phyloP scores from a whole-genome alignment of 2,888 invertebrate species.

The Polydrusus cervinus region DNA sequence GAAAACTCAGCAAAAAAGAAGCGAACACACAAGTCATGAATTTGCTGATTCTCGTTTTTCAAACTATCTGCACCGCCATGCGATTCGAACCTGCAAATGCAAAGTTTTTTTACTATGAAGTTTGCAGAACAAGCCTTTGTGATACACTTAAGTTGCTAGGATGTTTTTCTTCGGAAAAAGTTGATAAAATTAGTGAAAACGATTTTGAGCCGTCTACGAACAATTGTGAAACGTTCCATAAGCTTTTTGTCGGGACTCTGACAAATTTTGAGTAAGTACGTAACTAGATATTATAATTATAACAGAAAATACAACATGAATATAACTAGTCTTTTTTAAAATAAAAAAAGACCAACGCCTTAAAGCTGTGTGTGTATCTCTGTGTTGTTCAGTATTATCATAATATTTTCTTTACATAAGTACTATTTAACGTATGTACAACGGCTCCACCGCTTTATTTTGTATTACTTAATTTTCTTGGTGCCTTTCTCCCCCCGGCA shows the following conservation, averaged over 20 bases:
- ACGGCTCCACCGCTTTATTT: no score
- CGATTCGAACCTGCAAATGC: conserved; percentile 99
- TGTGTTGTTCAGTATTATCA: no score
- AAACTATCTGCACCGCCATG: conserved; percentile 97
- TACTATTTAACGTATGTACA: no score
- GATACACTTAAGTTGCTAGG: conserved; percentile 94
- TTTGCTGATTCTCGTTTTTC: conserved; percentile 91
- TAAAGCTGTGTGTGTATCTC: no score
- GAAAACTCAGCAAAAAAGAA: conserved; percentile 77
- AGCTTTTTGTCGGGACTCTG: conserved; percentile 85
- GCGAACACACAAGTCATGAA: conserved; percentile 79
- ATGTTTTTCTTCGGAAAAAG: conserved; percentile 79
- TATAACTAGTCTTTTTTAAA: no score
- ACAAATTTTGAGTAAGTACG: conserved; percentile 79
- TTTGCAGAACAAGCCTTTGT: conserved; percentile 94
- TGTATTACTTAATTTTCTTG: no score
- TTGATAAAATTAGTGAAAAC: conserved; percentile 64
- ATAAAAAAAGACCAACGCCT: no score
- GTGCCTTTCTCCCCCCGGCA: no score
- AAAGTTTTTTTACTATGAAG: conserved; percentile 97
- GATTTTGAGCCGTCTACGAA: conserved; percentile 60
- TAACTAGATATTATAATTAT: not conserved
- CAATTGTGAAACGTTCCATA: conserved; percentile 75
- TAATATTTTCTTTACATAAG: no score
- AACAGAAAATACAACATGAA: no score